Base-by-base conservation (phyloP, 2,113 vertebrate genomes). In the Murina feae region DNA sequence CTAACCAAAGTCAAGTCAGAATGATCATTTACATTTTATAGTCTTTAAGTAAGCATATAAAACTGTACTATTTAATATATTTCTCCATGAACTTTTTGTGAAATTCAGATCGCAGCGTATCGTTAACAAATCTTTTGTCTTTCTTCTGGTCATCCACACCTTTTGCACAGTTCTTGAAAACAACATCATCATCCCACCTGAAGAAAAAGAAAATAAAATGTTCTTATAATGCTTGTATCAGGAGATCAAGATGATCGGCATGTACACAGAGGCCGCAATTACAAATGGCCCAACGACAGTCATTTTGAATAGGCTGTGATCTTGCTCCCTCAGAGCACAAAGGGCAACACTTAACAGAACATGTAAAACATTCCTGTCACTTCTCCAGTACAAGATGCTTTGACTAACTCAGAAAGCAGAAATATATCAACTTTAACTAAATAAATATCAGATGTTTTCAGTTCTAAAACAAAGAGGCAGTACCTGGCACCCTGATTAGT, bases 161-260 rank as follows among this genome's bases (percentile, higher is more conserved):
- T 97, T 99, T 99, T 84, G 99, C 99, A 78, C 99, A 99, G 92
- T 99, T 99, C 98, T 99, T 99, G 98, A 99, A 99, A 88, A 99
- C 99, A 35, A 99, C 99, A n/a, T 99, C 99, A 81, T 99, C 99
- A 37, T 99, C 99, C 99, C 99, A 99, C 96, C 99, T 99, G 96
- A 74, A 98, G 96, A 25, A 44, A 65, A 89, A 71, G 68, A 78
- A 90, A 91, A 92, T 9, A 49, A 17, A 20, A 32, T 5, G 44
- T 49, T 51, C 20, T 66, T 63, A 74, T 5, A 80, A 72, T 13
- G 21, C 21, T 30, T 85, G 4, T 23, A 39, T 47, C 53, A 76
- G 66, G 65, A 85, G 49, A 71, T 63, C 66, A 63, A 51, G 4
- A 42, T 25, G n/a, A 23, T 60, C 63, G 42, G 23, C 7, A 18